Evolutionary conservation across 2,113 vertebrate genomes (phyloP).

Genomic region (Pygoscelis antarcticus): DNA sequence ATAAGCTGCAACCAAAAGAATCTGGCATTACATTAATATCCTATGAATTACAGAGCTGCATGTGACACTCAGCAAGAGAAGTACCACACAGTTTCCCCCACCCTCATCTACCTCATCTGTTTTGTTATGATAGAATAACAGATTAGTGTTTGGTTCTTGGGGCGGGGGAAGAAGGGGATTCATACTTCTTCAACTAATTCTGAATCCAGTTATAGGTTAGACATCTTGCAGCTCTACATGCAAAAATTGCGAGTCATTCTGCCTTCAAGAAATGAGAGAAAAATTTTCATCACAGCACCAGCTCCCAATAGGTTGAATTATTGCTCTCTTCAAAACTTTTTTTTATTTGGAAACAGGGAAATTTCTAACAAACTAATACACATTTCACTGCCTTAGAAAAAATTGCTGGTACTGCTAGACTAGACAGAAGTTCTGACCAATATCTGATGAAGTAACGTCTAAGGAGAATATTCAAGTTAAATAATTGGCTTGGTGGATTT

Average conservation of each 20-base stretch:
- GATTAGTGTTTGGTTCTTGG: background rate
- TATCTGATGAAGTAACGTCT: background rate
- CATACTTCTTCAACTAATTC: background rate
- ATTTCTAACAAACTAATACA: background rate
- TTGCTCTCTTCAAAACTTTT: background rate
- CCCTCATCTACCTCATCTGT: background rate
- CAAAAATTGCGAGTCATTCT: background rate
- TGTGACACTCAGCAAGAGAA: background rate
- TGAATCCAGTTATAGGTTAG: background rate
- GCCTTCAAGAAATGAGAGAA: background rate
- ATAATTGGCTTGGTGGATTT: background rate
- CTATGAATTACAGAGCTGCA: background rate
- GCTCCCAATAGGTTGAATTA: background rate
- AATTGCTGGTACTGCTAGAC: background rate
- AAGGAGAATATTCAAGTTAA: background rate
- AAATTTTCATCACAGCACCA: background rate
- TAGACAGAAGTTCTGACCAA: background rate
- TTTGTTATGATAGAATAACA: background rate
- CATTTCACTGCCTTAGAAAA: background rate
- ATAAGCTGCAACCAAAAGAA: background rate
- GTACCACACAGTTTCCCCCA: background rate
- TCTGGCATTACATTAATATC: background rate
- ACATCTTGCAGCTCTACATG: background rate
- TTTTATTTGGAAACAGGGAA: background rate
- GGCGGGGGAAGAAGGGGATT: background rate